A percentile compares a stretch with the other conserved stretches of the same genome.
Evolutionary conservation across 2,888 invertebrate genomes (phyloP).

Genomic region (Hirtodrosophila duncani): DNA sequence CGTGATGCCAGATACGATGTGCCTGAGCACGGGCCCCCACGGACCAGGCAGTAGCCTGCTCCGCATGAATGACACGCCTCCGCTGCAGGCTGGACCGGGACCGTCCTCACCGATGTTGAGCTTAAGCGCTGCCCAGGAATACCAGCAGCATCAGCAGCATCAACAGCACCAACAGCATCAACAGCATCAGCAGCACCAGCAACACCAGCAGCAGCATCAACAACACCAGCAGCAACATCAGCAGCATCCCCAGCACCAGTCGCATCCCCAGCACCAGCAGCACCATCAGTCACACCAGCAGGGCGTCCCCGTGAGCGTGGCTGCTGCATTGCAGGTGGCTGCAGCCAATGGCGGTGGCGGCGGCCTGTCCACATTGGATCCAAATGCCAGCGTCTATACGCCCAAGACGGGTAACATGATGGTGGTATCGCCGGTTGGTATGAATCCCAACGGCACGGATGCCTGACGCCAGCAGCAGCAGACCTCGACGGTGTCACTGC

Average conservation of each 20-base stretch:
- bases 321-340: constrained; percentile 60
- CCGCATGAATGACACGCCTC: constrained; percentile 80
- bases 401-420: constrained; percentile 83
- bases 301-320: constrained; percentile 67
- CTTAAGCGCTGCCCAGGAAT: constrained; percentile 62
- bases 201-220: constrained; percentile 13
- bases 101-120: constrained; percentile 78
- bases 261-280: constrained; percentile 50
- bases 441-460: constrained; percentile 65
- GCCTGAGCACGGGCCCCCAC: constrained; percentile 80
- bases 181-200: constrained; percentile 29
- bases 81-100: constrained; percentile 73
- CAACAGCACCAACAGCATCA: constrained; percentile 52
- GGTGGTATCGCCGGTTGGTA: constrained; percentile 64
- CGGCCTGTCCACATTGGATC: constrained; percentile 84
- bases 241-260: constrained; percentile 19
- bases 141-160: constrained; percentile 49
- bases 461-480: constrained; percentile 69
- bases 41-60: constrained; percentile 81
- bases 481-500: too few species aligned
- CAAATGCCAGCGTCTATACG: constrained; percentile 94
- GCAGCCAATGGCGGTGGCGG: constrained; percentile 42
- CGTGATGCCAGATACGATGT: constrained; percentile 87
- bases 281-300: constrained; percentile 47
- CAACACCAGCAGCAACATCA: constrained; percentile 13